phyloP scores from a whole-genome alignment of 2,888 invertebrate species.

The Atethmia centrago region DNA sequence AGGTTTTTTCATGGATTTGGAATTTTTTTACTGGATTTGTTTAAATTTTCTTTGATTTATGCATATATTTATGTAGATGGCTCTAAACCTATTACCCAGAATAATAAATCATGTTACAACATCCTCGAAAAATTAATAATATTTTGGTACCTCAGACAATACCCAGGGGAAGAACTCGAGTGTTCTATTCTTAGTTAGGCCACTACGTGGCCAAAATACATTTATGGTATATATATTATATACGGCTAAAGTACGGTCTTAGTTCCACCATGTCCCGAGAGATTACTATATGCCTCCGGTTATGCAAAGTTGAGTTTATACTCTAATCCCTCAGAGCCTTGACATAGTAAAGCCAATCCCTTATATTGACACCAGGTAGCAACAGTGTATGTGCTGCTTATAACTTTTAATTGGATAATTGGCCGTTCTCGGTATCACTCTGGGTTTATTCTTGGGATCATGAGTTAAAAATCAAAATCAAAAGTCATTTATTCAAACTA shows the following conservation, averaged over 20 bases:
- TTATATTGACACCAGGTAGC: constrained; percentile 44
- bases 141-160: neutral
- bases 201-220: constrained; percentile 26
- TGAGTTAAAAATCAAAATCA: too few relatives aligned
- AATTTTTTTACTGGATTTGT: neutral
- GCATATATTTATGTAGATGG: neutral
- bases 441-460: neutral
- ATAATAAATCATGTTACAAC: constrained; percentile 4
- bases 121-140: neutral
- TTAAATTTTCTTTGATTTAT: neutral
- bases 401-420: constrained; percentile 34
- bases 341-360: constrained; percentile 33
- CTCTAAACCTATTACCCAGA: neutral
- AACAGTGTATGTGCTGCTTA: neutral
- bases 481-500: too few relatives aligned
- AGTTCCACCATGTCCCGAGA: constrained; percentile 47
- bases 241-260: constrained; percentile 41
- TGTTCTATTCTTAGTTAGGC: constrained; percentile 34
- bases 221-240: constrained; percentile 49
- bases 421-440: neutral
- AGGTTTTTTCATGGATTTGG: neutral
- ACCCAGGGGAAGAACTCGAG: constrained; percentile 16
- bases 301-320: constrained; percentile 54
- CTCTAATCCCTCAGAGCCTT: constrained; percentile 40
- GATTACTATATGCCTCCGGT: constrained; percentile 51